Base-by-base conservation (phyloP, 2,797 vertebrate genomes). In the Labeo calbasu region DNA sequence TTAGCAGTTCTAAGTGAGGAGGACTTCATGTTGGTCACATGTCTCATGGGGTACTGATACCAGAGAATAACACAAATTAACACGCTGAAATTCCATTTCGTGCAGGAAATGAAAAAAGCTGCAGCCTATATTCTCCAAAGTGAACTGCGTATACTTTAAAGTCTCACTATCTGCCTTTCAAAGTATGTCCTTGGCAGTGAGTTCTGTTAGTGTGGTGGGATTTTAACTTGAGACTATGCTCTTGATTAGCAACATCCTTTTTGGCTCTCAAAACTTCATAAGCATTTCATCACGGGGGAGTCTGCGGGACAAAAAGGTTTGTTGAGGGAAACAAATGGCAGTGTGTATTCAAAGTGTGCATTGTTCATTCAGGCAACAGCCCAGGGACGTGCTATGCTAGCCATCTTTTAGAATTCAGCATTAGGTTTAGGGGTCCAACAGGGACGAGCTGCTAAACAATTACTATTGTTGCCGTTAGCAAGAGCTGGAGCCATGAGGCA, bases 391-490 rank as follows among this genome's bases (percentile, higher is more conserved):
- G 51, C 77, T 78, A 65, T 70, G 53, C 77, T 81, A 69, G 84
- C 82, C 79, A 40, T 85, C 55, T 75, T 84, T 75, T 78, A 70
- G 43, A 81, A 81, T 84, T 85, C 70, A 68, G 48, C 61, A 59
- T 50, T 66, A 79, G 72, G 66, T 77, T 50, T 40, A 70, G 15
- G 25, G 23, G 55, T 77, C 72, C 88, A 83, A 77, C 72, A 77
- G 87, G 79, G 75, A 87, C 53, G 46, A 46, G 79, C 46, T 61
- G 82, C 77, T 83, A 75, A 86, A 82, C 71, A 81, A 85, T 86
- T 86, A 85, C 68, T 61, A 80, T 83, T 77, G 81, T 79, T 84
- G 68, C 43, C 36, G 40, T 57, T 79, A 76, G 77, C 23, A 65
- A 73, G 32, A 79, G 43, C 77, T 81, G 50, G 55, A 61, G 32